phyloP scores from a whole-genome alignment of 2,888 invertebrate genomes.

The Rhagonycha fulva region DNA sequence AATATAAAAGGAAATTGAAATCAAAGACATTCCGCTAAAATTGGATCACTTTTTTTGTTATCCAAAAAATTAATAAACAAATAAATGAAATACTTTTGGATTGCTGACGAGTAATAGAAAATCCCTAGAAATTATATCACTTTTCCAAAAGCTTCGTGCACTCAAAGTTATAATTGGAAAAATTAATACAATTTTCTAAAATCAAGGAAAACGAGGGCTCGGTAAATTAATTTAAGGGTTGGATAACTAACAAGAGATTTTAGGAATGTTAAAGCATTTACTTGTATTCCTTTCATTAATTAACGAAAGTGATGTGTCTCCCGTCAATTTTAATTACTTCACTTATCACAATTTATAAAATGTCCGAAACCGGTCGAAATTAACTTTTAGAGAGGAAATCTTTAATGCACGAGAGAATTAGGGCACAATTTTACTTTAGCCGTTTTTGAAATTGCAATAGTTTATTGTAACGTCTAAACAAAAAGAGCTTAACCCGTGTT shows the following conservation, averaged over 20 bases:
- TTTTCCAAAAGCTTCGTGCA: not conserved
- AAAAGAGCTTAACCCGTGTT: not conserved
- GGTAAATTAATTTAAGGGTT: not conserved
- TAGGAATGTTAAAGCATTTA: not conserved
- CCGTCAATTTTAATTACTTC: slow-evolving; percentile 1
- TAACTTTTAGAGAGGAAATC: not conserved
- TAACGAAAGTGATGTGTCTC: not conserved
- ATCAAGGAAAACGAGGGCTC: not conserved
- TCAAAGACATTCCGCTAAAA: not conserved
- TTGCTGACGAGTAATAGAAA: too few relatives aligned
- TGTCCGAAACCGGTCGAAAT: not conserved
- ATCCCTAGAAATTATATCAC: not conserved
- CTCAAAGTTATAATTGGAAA: not conserved
- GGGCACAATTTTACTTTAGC: not conserved
- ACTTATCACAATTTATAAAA: not conserved
- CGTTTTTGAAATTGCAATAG: not conserved
- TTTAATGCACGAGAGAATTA: too few relatives aligned
- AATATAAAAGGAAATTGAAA: not conserved
- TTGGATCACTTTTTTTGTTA: not conserved
- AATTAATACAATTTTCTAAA: not conserved
- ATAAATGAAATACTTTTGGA: not conserved
- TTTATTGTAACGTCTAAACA: not conserved
- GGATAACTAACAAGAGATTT: not conserved
- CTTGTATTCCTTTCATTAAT: not conserved
- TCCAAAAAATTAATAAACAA: not conserved